Conservation (phyloP, 2,113 vertebrate species). For the Puntigrus tetrazona region DNA sequence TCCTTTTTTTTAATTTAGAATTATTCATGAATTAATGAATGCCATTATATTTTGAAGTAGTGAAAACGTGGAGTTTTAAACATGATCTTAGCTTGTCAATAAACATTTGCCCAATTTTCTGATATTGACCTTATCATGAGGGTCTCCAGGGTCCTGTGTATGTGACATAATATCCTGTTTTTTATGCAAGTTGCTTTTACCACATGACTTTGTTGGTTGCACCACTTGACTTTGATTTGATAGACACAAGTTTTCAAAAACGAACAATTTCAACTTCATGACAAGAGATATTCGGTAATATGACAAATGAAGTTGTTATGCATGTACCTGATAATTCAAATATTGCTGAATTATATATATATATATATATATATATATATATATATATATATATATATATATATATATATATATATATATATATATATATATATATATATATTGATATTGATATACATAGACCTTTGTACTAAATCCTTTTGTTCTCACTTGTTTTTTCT, state of each 20-base stretch:
- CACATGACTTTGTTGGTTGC: neutral
- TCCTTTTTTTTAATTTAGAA: neutral
- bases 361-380: too few species aligned
- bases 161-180: neutral
- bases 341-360: too few species aligned
- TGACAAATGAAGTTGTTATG: too few species aligned
- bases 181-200: neutral
- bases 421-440: too few species aligned
- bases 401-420: too few species aligned
- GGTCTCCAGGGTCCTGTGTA: neutral
- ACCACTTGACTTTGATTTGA: neutral
- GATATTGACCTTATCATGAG: too few species aligned
- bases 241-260: neutral
- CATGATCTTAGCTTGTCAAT: neutral
- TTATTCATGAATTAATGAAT: neutral
- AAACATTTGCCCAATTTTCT: neutral
- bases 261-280: neutral
- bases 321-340: too few species aligned
- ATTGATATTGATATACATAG: too few species aligned
- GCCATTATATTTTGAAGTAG: neutral
- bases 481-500: constrained; percentile 15
- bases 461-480: constrained; percentile 20
- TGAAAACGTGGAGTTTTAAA: neutral
- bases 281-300: neutral
- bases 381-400: too few species aligned